phyloP scores from a whole-genome alignment of 2,113 vertebrate species.

The Falco punctatus region DNA sequence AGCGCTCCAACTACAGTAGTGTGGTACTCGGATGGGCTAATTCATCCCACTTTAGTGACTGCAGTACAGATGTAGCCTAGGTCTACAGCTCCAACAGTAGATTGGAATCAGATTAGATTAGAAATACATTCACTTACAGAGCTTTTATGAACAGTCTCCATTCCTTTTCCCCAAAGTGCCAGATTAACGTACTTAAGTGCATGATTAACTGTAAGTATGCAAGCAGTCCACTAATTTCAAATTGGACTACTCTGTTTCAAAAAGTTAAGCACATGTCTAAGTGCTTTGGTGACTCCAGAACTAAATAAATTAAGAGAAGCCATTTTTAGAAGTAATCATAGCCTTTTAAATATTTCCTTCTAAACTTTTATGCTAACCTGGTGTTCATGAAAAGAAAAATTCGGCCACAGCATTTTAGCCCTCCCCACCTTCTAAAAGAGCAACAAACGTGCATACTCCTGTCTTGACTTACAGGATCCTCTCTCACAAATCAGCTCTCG shows the following conservation, averaged over 20 bases:
- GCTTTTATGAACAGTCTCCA: conserved; percentile 48
- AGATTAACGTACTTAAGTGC: conserved; percentile 61
- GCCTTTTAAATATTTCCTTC: not conserved
- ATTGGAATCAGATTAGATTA: conserved; percentile 61
- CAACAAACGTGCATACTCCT: not conserved
- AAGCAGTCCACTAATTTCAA: conserved; percentile 56
- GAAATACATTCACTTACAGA: conserved; percentile 28
- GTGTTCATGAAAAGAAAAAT: not conserved
- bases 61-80: conserved; percentile 21
- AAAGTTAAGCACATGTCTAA: conserved; percentile 56
- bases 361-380: not conserved
- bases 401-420: not conserved
- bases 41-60: conserved; percentile 16
- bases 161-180: conserved; percentile 53
- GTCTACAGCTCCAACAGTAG: conserved; percentile 28
- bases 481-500: not conserved
- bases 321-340: conserved; percentile 11
- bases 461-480: not conserved
- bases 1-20: conserved; percentile 28
- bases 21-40: not conserved
- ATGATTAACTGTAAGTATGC: conserved; percentile 55
- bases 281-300: conserved; percentile 51
- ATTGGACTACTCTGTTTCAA: conserved; percentile 27
- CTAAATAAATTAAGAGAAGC: conserved; percentile 47
- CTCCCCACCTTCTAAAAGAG: not conserved